Evolutionary conservation across 2,113 vertebrate genomes (phyloP).

Genomic region (Vanacampus margaritifer): DNA sequence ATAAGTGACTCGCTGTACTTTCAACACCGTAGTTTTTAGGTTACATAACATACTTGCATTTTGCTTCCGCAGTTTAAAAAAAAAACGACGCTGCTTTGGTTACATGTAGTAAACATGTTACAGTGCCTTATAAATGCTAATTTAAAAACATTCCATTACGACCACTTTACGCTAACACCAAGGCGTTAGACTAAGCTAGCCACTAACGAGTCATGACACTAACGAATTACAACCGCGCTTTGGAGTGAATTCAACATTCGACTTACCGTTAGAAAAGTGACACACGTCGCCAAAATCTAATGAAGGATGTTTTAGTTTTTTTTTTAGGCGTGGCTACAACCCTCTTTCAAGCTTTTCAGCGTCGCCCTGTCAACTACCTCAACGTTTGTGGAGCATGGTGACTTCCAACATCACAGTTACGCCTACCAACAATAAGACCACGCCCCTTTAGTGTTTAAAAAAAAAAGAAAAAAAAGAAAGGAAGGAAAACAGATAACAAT

Average conservation of each 20-base stretch:
- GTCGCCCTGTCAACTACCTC: neutral
- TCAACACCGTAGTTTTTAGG: neutral
- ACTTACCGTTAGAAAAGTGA: conserved; percentile 1
- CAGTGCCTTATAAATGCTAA: neutral
- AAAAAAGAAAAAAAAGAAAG: too few species aligned
- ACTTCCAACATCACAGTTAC: neutral
- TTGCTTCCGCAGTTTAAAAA: neutral
- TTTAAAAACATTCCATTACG: neutral
- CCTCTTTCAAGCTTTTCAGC: neutral
- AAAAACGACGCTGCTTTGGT: neutral
- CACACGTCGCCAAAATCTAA: neutral
- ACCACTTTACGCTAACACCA: neutral
- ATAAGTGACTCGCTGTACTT: neutral
- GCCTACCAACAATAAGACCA: neutral
- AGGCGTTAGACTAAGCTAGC: neutral
- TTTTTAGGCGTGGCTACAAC: neutral
- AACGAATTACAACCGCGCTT: neutral
- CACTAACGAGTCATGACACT: neutral
- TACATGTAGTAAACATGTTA: neutral
- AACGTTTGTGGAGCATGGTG: neutral
- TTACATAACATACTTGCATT: neutral
- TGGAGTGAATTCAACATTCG: neutral
- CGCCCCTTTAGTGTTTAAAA: neutral
- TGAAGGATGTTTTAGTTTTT: neutral
- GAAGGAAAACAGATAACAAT: neutral